Percentiles rank a stretch among this genome's conserved stretches.
These are phyloP conservation scores for Hypsibius dujardini DNA, from an alignment of 1,140 invertebrate species.

Conservation along the genomic window DNA sequence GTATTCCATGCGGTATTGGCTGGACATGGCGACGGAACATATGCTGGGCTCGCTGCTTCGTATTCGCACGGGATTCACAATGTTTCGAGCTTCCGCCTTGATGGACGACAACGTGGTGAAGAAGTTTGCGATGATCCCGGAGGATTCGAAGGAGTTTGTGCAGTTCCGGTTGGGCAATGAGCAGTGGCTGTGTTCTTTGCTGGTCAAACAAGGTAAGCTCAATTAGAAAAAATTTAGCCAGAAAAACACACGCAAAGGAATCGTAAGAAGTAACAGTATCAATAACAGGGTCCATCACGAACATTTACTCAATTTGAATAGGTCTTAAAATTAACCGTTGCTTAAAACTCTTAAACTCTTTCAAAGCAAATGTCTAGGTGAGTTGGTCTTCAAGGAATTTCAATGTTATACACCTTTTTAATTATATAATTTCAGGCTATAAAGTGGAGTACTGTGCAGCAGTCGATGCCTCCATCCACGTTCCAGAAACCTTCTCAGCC, in stretches of 20 bases:
- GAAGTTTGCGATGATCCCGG: constrained; percentile 13
- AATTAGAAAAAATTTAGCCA: no score
- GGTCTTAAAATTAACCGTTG: no score
- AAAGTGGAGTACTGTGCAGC: constrained; percentile 17
- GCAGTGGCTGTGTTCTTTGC: constrained; percentile 2
- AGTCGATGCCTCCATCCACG: not conserved
- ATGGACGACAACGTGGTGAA: constrained; percentile 29
- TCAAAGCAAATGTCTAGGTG: no score
- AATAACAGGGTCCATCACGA: no score
- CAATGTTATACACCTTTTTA: no score
- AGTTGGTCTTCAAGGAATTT: no score
- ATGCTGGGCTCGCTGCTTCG: constrained; percentile 30
- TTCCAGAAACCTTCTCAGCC: not conserved
- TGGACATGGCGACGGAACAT: constrained; percentile 30
- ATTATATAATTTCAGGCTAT: constrained; percentile 2
- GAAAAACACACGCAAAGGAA: no score
- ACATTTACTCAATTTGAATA: no score
- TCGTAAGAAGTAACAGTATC: no score
- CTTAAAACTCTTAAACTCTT: no score
- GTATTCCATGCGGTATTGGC: constrained; percentile 30
- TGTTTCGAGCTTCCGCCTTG: constrained; percentile 29
- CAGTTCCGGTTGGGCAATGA: constrained; percentile 17
- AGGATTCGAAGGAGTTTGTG: constrained; percentile 6
- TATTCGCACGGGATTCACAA: constrained; percentile 29
- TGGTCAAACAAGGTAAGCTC: not conserved